Evolutionary conservation across 2,888 invertebrate genomes (phyloP).

Genomic region (Dryobotodes eremita): DNA sequence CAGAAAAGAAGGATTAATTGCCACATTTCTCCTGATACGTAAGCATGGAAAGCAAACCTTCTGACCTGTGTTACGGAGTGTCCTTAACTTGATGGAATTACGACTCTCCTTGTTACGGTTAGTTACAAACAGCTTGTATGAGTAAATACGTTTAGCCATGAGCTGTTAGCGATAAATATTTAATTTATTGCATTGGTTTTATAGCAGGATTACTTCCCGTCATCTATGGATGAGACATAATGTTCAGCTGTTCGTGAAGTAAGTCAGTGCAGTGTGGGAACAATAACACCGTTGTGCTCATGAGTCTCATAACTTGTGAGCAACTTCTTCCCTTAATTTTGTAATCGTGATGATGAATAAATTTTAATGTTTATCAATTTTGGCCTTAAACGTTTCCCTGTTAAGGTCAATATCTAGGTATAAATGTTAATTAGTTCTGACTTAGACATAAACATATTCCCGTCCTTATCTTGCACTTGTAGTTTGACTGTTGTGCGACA

Average conservation of each 20-base stretch:
- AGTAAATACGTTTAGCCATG: slow-evolving; percentile 58
- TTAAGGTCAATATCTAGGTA: too few relatives aligned
- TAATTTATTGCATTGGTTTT: slow-evolving; percentile 52
- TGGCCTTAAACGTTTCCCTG: too few relatives aligned
- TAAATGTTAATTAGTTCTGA: too few relatives aligned
- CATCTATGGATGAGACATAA: neutral
- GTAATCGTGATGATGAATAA: neutral
- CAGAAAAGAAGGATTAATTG: neutral
- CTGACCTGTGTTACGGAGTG: slow-evolving; percentile 1
- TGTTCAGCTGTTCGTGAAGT: slow-evolving; percentile 7
- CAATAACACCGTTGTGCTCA: neutral
- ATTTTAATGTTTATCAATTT: neutral
- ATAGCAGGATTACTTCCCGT: slow-evolving; percentile 39
- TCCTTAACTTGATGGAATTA: slow-evolving; percentile 46
- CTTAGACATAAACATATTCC: too few relatives aligned
- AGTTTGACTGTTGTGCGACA: too few relatives aligned
- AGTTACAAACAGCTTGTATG: slow-evolving; percentile 45
- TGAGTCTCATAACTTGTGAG: neutral
- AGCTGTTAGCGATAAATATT: slow-evolving; percentile 52
- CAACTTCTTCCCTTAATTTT: neutral
- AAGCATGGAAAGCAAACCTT: neutral
- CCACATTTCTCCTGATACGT: neutral
- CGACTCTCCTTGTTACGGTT: slow-evolving; percentile 46
- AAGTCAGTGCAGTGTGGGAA: slow-evolving; percentile 16
- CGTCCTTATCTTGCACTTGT: too few relatives aligned